Conservation (phyloP, 2,888 invertebrate genomes). For the Ichneumoninae sp. region DNA sequence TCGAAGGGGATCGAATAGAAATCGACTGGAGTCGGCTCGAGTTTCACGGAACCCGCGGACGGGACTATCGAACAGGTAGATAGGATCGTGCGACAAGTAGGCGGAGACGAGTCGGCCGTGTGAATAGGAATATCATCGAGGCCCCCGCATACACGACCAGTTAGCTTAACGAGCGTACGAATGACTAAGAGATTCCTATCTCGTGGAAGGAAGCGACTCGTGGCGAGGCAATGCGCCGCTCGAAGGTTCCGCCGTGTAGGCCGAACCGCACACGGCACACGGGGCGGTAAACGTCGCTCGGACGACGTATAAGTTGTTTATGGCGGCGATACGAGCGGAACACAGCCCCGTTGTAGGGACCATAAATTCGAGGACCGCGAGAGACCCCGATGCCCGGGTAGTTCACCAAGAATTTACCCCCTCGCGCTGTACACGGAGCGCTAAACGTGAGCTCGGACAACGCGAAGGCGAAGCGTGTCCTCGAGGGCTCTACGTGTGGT, state of each 20-base stretch:
- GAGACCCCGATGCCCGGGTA: constrained; percentile 33
- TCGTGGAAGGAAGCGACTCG: constrained; percentile 37
- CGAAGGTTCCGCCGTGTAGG: constrained; percentile 57
- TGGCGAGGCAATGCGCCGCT: constrained; percentile 37
- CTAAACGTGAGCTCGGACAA: constrained; percentile 5
- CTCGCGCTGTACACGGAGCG: constrained; percentile 18
- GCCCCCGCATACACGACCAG: constrained; percentile 64
- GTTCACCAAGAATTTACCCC: constrained; percentile 59
- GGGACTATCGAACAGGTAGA: not conserved
- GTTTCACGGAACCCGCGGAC: not conserved
- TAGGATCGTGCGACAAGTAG: constrained; percentile 21
- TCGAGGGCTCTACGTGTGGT: not conserved
- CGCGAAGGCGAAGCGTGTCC: constrained; percentile 12
- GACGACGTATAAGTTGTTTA: constrained; percentile 77
- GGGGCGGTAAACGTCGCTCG: constrained; percentile 71
- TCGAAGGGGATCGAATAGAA: not conserved
- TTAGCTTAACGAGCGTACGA: constrained; percentile 77
- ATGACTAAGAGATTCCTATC: constrained; percentile 78
- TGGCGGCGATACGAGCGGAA: constrained; percentile 74
- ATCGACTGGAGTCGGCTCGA: not conserved
- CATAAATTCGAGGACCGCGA: constrained; percentile 62
- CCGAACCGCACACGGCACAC: constrained; percentile 64
- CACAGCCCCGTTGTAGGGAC: constrained; percentile 39
- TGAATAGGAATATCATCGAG: constrained; percentile 76
- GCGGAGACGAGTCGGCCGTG: constrained; percentile 24